Evolutionary conservation across 2,797 vertebrate species (phyloP).

Genomic region (Sphenopsis melanotis): DNA sequence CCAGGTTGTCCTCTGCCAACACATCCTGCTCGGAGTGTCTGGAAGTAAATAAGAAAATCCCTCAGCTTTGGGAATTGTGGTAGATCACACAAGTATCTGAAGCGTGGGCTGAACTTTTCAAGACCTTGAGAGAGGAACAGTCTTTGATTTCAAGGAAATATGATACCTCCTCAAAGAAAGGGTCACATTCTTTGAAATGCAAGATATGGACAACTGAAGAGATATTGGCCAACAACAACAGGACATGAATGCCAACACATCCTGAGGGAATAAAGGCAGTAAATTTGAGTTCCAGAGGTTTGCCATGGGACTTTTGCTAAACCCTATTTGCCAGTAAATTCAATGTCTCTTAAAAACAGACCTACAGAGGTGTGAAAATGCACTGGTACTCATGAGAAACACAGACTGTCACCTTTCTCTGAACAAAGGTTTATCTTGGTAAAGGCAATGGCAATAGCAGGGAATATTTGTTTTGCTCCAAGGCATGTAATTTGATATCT

Average conservation of each 20-base stretch:
- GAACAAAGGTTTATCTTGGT: neutral
- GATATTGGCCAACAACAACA: conserved; percentile 35
- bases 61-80: neutral
- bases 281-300: conserved; percentile 11
- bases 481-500: neutral
- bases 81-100: conserved; percentile 6
- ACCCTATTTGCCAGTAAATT: neutral
- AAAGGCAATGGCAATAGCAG: neutral
- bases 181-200: conserved; percentile 34
- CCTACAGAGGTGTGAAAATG: neutral
- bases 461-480: neutral
- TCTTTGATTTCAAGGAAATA: conserved; percentile 42
- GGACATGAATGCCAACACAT: neutral
- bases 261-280: neutral
- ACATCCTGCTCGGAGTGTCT: neutral
- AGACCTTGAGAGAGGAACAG: neutral
- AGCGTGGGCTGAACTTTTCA: conserved; percentile 11
- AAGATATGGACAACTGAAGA: neutral
- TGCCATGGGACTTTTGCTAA: neutral
- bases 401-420: neutral
- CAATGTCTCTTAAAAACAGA: neutral
- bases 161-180: conserved; percentile 29
- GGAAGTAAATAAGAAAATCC: neutral
- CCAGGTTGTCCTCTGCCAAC: neutral
- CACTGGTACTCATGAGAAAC: neutral